Conservation (phyloP, 1,140 invertebrate genomes). For the Dryas iulia region DNA sequence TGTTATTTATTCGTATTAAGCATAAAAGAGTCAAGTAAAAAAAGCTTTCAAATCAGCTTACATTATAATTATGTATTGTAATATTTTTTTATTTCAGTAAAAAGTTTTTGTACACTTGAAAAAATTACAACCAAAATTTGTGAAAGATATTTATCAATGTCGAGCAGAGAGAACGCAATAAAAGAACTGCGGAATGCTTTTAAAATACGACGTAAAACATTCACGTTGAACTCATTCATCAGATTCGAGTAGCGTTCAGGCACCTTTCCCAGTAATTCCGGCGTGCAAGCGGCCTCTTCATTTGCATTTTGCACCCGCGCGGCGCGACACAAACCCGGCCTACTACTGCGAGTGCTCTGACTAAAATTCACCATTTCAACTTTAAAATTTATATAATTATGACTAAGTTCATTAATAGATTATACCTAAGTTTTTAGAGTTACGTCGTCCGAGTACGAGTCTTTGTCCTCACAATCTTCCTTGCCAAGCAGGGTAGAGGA, state of each 20-base stretch:
- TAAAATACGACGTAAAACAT: constrained; percentile 3
- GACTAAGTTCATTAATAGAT: too few relatives aligned
- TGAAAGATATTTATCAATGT: not conserved
- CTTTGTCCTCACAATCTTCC: too few relatives aligned
- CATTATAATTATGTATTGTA: too few relatives aligned
- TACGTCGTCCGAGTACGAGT: too few relatives aligned
- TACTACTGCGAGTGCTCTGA: constrained; percentile 1
- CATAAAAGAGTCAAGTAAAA: too few relatives aligned
- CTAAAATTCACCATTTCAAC: not conserved
- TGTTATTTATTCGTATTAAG: too few relatives aligned
- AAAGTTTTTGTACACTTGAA: too few relatives aligned
- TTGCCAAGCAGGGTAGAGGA: too few relatives aligned
- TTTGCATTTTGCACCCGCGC: constrained; percentile 45
- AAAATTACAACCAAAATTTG: not conserved
- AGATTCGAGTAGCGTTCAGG: constrained; percentile 14
- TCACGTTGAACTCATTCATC: constrained; percentile 10
- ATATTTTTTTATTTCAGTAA: too few relatives aligned
- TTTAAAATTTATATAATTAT: too few relatives aligned
- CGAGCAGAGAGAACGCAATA: not conserved
- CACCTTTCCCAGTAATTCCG: constrained; percentile 21
- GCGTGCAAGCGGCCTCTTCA: constrained; percentile 26
- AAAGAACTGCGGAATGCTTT: not conserved
- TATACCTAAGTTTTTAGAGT: too few relatives aligned
- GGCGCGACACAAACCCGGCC: not conserved
- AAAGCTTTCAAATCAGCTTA: too few relatives aligned